Conservation (phyloP, 1,140 invertebrate species). For the Hycleus cichorii region DNA sequence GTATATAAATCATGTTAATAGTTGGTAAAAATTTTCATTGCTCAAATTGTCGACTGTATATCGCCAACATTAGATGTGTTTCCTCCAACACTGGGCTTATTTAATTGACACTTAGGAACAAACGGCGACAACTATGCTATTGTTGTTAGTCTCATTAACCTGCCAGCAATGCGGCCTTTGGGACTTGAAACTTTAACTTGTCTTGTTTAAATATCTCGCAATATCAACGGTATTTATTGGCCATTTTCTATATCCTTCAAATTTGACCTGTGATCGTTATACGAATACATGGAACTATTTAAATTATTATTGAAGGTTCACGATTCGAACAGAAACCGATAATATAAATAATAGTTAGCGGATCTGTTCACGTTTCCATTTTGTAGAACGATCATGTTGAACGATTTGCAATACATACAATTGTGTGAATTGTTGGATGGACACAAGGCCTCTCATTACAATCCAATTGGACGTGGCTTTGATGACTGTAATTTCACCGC, state of each 20-base stretch:
- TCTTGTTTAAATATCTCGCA: not conserved
- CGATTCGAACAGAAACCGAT: not conserved
- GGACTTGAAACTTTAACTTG: not conserved
- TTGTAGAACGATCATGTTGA: no score
- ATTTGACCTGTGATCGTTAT: not conserved
- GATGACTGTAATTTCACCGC: no score
- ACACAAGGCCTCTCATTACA: no score
- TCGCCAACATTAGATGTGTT: not conserved
- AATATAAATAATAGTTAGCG: no score
- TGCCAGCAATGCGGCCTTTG: conserved; percentile 1
- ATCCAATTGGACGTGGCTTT: no score
- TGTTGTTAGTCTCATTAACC: not conserved
- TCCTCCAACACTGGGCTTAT: not conserved
- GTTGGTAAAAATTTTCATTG: no score
- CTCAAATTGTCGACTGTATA: no score
- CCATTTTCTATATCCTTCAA: not conserved
- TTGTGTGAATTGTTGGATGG: no score
- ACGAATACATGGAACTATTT: not conserved
- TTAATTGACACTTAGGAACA: conserved; percentile 2
- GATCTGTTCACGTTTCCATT: no score
- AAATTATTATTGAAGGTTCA: not conserved
- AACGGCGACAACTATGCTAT: not conserved
- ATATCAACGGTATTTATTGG: not conserved
- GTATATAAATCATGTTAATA: no score
- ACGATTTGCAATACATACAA: no score